Base-by-base conservation (phyloP, 1,140 invertebrate species). In the Dreissena rostriformis region DNA sequence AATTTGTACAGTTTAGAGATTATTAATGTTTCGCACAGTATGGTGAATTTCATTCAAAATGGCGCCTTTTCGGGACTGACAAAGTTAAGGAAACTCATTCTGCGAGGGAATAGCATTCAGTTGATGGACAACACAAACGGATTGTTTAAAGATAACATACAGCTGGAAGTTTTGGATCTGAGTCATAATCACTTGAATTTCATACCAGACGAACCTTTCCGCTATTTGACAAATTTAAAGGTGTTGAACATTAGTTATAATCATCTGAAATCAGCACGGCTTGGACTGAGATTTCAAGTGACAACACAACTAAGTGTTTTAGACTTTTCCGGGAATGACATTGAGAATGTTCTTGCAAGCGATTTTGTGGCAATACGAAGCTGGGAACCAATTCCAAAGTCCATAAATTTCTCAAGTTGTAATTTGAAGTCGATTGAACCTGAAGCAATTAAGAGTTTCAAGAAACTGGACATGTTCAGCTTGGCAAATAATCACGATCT, bases 241-340 rank as follows among this genome's bases (percentile, higher is more conserved):
- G 71, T 63, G 17, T 39, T 83, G 29, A 83, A 83, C 67, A 49
- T 83, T 0, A 83, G 81, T 61, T 83, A 74, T 51, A 83, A 83
- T 39, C 17, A 68, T 12, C 51, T 83, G 72, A 24, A 55, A 53
- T 75, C 81, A 57, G 81, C 81, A 39, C 52, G 49, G 15, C 29
- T 83, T 14, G 73, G 73, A 39, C 51, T 70, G 51, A 53, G 81
- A 22, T 76, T 83, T 51, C 81, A 83, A 51, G 81, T 83, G 51
- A 65, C 67, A 22, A 83, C 81, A 26, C 65, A 63, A 14, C 52
- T 83, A 26, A 19, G 8, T 19, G 63, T 76, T n/a, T 55, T 83
- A 0, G 81, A 83, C 74, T 75, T 83, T 70, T 76, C 81, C 24
- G 81, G 81, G 29, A 83, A 83, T 67, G 39, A 75, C 19, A 75